phyloP scores from a whole-genome alignment of 2,113 vertebrate species.

The Clinocottus analis region DNA sequence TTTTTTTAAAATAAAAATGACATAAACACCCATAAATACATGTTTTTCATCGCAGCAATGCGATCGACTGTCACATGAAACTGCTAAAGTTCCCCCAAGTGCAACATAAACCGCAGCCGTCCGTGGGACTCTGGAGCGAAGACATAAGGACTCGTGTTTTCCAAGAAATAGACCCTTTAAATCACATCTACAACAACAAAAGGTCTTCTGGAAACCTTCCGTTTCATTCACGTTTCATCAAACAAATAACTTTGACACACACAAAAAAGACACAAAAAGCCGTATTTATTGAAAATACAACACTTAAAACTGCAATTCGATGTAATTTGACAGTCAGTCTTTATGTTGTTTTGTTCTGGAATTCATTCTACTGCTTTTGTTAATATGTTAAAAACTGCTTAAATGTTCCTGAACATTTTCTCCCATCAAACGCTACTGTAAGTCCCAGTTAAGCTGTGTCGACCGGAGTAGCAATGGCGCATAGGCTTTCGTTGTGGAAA shows the following conservation, averaged over 20 bases:
- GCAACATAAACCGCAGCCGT: conserved; percentile 3
- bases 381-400: conserved; percentile 28
- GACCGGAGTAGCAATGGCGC: conserved; percentile 87
- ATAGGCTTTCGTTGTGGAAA: conserved; percentile 83
- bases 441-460: conserved; percentile 62
- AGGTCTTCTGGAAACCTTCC: background rate
- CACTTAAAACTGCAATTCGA: too few species aligned
- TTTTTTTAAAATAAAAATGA: background rate
- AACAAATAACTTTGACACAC: conserved; percentile 57
- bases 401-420: conserved; percentile 16
- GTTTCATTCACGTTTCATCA: conserved; percentile 12
- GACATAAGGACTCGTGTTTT: conserved; percentile 1
- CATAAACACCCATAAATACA: conserved; percentile 4
- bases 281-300: conserved; percentile 69
- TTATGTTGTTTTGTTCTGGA: background rate
- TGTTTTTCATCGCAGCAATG: background rate
- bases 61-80: background rate
- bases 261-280: conserved; percentile 51
- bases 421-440: conserved; percentile 59
- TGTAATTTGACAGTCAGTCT: conserved; percentile 14
- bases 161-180: background rate
- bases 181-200: conserved; percentile 13
- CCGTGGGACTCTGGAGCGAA: background rate
- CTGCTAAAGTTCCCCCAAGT: conserved; percentile 54
- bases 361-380: background rate